Percentiles rank a stretch among this genome's conserved stretches.
Evolutionary conservation across 2,888 invertebrate species (phyloP).

Genomic region (Drosophila mayaguana): DNA sequence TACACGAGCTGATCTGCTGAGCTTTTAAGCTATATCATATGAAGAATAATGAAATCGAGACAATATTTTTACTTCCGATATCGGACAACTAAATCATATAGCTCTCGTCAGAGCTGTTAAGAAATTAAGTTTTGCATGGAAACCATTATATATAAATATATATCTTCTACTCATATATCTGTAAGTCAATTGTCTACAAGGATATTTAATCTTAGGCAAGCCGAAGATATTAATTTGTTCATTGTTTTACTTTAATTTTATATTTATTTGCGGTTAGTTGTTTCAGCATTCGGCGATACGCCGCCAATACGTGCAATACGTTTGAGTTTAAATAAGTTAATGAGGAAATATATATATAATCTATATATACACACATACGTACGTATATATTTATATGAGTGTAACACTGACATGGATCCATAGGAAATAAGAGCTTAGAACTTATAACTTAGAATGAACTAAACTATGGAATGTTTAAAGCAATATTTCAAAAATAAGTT

Average conservation of each 20-base stretch:
- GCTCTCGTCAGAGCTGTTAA: neutral
- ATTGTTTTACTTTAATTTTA: conserved; percentile 17
- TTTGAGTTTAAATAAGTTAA: conserved; percentile 59
- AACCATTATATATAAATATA: conserved; percentile 9
- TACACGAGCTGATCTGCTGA: no score
- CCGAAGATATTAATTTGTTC: neutral
- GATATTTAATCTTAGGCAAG: conserved; percentile 5
- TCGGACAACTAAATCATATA: neutral
- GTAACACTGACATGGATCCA: conserved; percentile 6
- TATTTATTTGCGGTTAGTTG: conserved; percentile 35
- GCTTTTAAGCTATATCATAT: no score
- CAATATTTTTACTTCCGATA: neutral
- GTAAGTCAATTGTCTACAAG: conserved; percentile 6
- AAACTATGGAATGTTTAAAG: conserved; percentile 66
- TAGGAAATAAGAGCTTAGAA: conserved; percentile 34
- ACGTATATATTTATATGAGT: conserved; percentile 1
- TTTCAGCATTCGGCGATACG: conserved; percentile 40
- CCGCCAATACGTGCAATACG: conserved; percentile 30
- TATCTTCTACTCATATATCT: neutral
- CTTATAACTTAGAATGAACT: conserved; percentile 55
- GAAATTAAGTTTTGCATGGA: neutral
- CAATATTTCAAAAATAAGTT: conserved; percentile 33
- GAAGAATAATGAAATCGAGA: neutral
- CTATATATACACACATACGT: conserved; percentile 19
- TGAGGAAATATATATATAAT: conserved; percentile 44